Evolutionary conservation across 1,140 invertebrate species (phyloP).

Genomic region (Wiebesia pumilae): DNA sequence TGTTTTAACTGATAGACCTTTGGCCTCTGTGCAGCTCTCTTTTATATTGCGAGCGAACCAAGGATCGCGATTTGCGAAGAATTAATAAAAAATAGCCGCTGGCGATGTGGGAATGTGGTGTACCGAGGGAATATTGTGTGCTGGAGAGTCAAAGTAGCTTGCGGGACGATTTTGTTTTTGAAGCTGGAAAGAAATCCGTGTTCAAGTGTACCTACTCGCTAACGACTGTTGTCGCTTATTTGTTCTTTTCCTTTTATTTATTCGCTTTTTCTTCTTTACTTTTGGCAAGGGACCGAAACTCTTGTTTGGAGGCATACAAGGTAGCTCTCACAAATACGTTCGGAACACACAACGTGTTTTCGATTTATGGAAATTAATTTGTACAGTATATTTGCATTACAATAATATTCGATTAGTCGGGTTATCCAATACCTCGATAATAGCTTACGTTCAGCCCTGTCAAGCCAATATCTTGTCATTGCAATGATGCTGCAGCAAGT

Average conservation of each 20-base stretch:
- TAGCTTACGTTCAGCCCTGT: too few species aligned
- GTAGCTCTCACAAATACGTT: too few species aligned
- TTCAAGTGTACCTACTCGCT: constrained; percentile 3
- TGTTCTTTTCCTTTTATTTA: not conserved
- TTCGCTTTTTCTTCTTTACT: not conserved
- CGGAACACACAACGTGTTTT: too few species aligned
- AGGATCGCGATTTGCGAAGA: constrained; percentile 33
- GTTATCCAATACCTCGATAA: too few species aligned
- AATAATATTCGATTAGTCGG: too few species aligned
- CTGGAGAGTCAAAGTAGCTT: constrained; percentile 16
- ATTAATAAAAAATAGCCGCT: constrained; percentile 45
- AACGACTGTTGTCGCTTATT: not conserved
- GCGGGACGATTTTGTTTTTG: not conserved
- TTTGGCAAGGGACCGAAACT: not conserved
- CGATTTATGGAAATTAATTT: too few species aligned
- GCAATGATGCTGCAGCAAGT: too few species aligned
- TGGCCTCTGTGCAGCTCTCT: not conserved
- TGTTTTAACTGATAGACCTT: constrained; percentile 50
- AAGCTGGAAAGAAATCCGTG: constrained; percentile 11
- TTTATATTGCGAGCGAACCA: not conserved
- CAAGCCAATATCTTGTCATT: too few species aligned
- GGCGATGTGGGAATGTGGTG: not conserved
- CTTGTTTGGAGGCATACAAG: too few species aligned
- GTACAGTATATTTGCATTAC: too few species aligned
- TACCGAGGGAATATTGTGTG: not conserved